A percentile compares a stretch with the other conserved stretches of the same genome.
Conservation (phyloP, 1,140 invertebrate species). For the Drosophila parvula region DNA sequence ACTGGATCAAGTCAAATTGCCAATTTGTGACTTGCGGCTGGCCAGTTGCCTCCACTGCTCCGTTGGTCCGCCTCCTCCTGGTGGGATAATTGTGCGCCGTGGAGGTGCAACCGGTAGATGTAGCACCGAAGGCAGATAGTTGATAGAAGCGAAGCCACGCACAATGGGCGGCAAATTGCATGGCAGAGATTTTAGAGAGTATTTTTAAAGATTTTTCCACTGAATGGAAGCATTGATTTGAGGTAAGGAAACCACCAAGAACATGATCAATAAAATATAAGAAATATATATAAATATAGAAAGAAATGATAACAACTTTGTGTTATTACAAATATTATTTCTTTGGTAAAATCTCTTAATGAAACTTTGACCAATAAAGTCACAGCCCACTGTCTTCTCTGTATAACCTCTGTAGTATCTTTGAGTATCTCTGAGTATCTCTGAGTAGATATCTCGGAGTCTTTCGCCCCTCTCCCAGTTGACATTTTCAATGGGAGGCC, state of each 20-base stretch:
- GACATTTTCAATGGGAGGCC: conserved; percentile 62
- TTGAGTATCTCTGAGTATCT: conserved; percentile 17
- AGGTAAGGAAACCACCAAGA: not conserved
- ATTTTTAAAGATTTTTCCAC: not conserved
- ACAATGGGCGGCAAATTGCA: conserved; percentile 58
- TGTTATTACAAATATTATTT: not conserved
- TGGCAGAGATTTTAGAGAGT: not conserved
- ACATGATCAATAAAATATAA: not conserved
- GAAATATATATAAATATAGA: not conserved
- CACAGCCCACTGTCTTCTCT: conserved; percentile 37
- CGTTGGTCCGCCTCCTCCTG: conserved; percentile 2
- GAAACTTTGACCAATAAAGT: not conserved
- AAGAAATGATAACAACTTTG: no score
- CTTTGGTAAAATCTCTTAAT: not conserved
- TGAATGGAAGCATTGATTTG: conserved; percentile 10
- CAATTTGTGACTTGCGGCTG: conserved; percentile 72
- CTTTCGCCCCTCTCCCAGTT: conserved; percentile 17
- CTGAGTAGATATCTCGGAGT: no score
- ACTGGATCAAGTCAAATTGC: conserved; percentile 74
- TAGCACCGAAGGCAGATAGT: conserved; percentile 1
- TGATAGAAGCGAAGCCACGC: conserved; percentile 4
- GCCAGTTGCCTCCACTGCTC: conserved; percentile 4
- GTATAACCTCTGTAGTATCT: not conserved
- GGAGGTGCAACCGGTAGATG: conserved; percentile 48
- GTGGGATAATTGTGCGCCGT: conserved; percentile 49